Conservation (phyloP, 1,140 invertebrate species). For the Euura saliciscinereae region DNA sequence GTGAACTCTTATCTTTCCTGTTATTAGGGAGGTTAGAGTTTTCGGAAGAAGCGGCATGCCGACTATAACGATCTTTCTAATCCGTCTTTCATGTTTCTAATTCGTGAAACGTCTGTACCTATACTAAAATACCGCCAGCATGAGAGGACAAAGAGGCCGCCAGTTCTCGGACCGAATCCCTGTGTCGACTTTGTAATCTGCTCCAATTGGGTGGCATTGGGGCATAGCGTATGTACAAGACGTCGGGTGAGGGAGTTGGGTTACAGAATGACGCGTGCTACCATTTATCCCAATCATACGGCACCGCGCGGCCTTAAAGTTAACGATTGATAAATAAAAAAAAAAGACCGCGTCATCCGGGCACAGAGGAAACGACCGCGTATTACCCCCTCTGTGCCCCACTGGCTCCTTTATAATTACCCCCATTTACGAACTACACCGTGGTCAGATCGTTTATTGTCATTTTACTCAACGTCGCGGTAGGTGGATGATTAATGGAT, state of each 20-base stretch:
- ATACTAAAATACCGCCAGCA: not conserved
- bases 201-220: constrained; percentile 6
- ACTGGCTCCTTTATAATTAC: no score
- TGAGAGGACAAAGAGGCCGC: not conserved
- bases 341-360: constrained; percentile 6
- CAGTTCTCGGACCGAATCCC: not conserved
- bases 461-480: no score
- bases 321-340: constrained; percentile 3
- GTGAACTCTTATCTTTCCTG: no score
- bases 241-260: not conserved
- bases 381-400: no score
- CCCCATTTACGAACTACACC: no score
- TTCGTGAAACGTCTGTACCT: no score
- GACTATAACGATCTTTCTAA: no score
- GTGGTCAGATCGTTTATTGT: no score
- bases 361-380: not conserved
- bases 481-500: no score
- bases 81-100: no score
- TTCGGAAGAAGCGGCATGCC: no score
- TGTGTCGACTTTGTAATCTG: constrained; percentile 3
- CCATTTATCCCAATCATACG: constrained; percentile 7
- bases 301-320: not conserved
- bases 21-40: no score
- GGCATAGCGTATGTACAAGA: not conserved
- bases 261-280: constrained; percentile 4